A percentile compares a stretch with the other conserved stretches of the same genome.
Conservation (phyloP, 2,888 invertebrate genomes). For the Tipula unca region DNA sequence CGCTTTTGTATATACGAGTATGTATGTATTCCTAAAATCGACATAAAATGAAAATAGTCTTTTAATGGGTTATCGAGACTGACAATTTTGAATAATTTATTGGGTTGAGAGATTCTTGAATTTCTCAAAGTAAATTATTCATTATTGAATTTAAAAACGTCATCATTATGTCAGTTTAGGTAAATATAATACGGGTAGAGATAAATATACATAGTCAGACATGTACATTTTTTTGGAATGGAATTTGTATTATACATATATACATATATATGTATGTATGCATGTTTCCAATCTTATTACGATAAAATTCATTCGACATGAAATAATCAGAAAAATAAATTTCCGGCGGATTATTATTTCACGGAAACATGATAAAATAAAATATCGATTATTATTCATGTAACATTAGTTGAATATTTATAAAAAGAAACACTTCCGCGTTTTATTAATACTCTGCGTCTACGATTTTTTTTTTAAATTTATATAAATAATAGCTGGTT, state of each 20-base stretch:
- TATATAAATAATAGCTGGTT: too few species aligned
- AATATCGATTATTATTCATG: neutral
- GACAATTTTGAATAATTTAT: neutral
- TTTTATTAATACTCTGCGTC: too few species aligned
- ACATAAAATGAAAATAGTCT: neutral
- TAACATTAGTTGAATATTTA: too few species aligned
- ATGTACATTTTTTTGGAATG: neutral
- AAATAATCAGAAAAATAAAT: neutral
- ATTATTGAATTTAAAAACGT: neutral
- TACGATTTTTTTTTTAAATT: too few species aligned
- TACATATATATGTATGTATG: neutral
- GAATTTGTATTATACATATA: neutral
- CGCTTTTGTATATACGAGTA: neutral
- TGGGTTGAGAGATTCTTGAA: neutral
- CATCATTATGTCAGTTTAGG: neutral
- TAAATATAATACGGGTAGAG: neutral
- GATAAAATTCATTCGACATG: neutral
- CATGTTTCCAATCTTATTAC: neutral
- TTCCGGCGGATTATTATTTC: slow-evolving; percentile 8
- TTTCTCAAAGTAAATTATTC: neutral
- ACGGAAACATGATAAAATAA: neutral
- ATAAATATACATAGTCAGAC: neutral
- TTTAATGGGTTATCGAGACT: neutral
- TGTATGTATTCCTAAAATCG: neutral
- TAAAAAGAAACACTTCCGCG: too few species aligned